A percentile compares a stretch with the other conserved stretches of the same genome.
Conservation (phyloP, 2,888 invertebrate genomes). For the Apotomis betuletana region DNA sequence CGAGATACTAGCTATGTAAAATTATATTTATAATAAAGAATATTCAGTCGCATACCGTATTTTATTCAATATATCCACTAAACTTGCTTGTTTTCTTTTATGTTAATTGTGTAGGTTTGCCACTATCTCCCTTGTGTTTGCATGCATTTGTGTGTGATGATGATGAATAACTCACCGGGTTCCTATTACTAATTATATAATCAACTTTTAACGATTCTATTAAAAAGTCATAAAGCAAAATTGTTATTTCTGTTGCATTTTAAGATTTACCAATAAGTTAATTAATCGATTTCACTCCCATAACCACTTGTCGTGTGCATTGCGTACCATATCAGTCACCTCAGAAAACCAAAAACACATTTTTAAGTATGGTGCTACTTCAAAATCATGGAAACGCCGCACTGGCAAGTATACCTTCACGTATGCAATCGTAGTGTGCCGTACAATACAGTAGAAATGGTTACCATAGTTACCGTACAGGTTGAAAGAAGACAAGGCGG, state of each 20-base stretch:
- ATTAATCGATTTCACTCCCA: neutral
- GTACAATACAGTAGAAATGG: slow-evolving; percentile 23
- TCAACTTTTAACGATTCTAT: neutral
- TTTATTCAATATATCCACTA: slow-evolving; percentile 67
- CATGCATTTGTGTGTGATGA: slow-evolving; percentile 49
- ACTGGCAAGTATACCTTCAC: slow-evolving; percentile 1
- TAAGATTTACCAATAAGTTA: neutral
- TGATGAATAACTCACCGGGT: neutral
- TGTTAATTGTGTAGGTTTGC: slow-evolving; percentile 82
- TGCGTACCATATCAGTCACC: neutral
- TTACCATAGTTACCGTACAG: slow-evolving; percentile 52
- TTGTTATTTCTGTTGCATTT: slow-evolving; percentile 33
- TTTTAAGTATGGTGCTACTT: neutral
- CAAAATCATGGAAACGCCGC: neutral
- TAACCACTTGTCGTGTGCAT: neutral
- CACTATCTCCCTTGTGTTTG: slow-evolving; percentile 70
- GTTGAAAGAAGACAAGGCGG: slow-evolving; percentile 75
- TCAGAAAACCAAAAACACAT: neutral
- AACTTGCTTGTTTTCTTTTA: slow-evolving; percentile 62
- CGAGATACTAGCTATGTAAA: slow-evolving; percentile 71
- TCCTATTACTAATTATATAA: slow-evolving; percentile 11
- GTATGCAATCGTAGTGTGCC: neutral
- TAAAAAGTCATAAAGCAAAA: neutral
- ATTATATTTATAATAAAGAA: slow-evolving; percentile 81
- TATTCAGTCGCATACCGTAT: slow-evolving; percentile 76